Conservation (phyloP, 2,797 vertebrate genomes). For the Fringilla coelebs region DNA sequence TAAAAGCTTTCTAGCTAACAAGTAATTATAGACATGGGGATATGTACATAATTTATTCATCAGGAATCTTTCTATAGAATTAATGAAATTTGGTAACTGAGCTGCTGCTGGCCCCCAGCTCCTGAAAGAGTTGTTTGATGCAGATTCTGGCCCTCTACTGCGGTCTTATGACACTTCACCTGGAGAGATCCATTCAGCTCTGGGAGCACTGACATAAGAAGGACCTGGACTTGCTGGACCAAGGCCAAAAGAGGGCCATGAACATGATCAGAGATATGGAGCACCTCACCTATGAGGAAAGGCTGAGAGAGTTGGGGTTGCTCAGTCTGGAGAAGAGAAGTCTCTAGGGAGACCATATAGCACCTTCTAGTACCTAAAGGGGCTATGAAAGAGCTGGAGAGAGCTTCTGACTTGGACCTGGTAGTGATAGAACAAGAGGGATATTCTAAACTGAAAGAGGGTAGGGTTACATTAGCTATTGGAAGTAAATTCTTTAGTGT, state of each 20-base stretch:
- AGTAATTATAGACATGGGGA: not conserved
- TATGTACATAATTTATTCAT: not conserved
- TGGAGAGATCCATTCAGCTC: not conserved
- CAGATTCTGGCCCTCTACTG: rapidly evolving
- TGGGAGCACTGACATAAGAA: not conserved
- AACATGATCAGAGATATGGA: not conserved
- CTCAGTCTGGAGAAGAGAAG: not conserved
- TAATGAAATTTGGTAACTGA: not conserved
- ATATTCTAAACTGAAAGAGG: not conserved
- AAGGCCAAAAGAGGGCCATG: not conserved
- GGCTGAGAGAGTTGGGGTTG: not conserved
- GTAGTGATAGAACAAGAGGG: not conserved
- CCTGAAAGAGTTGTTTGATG: not conserved
- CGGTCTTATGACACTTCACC: not conserved
- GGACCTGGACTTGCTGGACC: not conserved
- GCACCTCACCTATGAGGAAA: not conserved
- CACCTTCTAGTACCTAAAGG: not conserved
- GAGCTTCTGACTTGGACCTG: not conserved
- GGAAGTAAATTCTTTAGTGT: not conserved
- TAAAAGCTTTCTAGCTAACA: not conserved
- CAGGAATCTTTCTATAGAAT: not conserved
- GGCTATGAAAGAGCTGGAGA: not conserved
- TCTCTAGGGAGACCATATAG: not conserved
- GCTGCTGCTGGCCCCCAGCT: not conserved
- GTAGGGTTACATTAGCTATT: not conserved